These are phyloP conservation scores for Oceanodroma leucorhoa DNA, from an alignment of 2,797 vertebrate species.

Conservation along the genomic window DNA sequence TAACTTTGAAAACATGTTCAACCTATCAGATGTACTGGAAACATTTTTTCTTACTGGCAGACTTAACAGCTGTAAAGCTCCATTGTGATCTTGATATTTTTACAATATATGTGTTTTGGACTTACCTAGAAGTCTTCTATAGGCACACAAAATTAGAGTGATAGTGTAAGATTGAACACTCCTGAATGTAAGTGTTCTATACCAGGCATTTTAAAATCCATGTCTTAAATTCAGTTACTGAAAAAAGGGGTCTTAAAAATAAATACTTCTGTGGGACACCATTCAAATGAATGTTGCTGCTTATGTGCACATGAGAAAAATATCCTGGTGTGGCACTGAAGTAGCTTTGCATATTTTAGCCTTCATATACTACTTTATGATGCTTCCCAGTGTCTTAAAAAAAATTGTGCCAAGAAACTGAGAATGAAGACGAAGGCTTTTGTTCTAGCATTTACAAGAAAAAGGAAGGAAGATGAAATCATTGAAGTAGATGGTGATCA, in stretches of 20 bases:
- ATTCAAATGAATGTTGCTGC: neutral
- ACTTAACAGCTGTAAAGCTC: neutral
- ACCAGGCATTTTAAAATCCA: neutral
- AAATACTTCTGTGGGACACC: neutral
- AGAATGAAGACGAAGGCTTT: slow-evolving; percentile 1
- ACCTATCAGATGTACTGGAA: neutral
- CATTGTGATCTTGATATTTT: neutral
- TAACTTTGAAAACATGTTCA: neutral
- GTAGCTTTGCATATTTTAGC: neutral
- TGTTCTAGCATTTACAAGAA: neutral
- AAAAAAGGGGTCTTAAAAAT: neutral
- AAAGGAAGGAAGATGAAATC: neutral
- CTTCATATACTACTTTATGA: neutral
- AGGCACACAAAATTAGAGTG: neutral
- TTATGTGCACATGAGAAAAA: neutral
- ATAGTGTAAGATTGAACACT: neutral
- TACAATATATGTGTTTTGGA: neutral
- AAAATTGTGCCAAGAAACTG: neutral
- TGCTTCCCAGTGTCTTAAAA: neutral
- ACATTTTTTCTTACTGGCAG: neutral
- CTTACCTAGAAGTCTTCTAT: neutral
- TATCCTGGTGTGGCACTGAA: neutral
- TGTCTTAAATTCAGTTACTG: neutral
- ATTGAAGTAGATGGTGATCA: neutral
- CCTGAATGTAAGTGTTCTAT: neutral